Conservation (phyloP, 2,888 invertebrate species). For the Marronus borbonicus region DNA sequence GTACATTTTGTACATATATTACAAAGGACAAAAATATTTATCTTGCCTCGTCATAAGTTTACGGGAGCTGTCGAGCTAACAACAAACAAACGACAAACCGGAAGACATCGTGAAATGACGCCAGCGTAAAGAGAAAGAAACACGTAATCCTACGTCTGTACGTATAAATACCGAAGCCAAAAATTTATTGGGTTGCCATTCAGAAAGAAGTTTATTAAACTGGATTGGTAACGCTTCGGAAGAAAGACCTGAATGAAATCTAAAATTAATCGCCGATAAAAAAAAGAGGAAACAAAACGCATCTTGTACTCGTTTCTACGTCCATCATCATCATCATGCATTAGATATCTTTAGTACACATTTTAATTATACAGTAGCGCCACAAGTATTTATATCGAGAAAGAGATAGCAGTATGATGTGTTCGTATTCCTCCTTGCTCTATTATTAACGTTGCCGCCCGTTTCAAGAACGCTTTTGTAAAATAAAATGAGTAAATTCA, state of each 20-base stretch:
- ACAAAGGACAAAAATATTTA: too few species aligned
- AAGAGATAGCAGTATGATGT: not conserved
- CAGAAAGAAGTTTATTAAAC: slow-evolving; percentile 19
- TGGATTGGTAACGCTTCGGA: slow-evolving; percentile 15
- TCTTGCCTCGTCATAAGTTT: too few species aligned
- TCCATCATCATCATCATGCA: not conserved
- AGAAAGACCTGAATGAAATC: slow-evolving; percentile 23
- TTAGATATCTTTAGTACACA: slow-evolving; percentile 42
- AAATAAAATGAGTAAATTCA: slow-evolving; percentile 9
- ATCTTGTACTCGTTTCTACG: not conserved
- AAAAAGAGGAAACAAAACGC: slow-evolving; percentile 5
- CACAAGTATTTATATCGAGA: slow-evolving; percentile 29
- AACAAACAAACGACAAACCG: too few species aligned
- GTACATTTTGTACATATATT: too few species aligned
- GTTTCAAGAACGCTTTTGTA: not conserved
- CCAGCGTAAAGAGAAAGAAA: too few species aligned
- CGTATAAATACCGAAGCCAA: too few species aligned
- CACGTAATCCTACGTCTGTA: too few species aligned
- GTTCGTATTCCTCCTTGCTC: not conserved
- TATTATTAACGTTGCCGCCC: slow-evolving; percentile 9
- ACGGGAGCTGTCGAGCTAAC: too few species aligned
- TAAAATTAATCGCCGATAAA: slow-evolving; percentile 18
- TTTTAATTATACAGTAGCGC: slow-evolving; percentile 41
- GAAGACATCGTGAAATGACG: too few species aligned
- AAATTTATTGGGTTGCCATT: not conserved